Percentiles rank a stretch among this genome's conserved stretches.
These are phyloP conservation scores for Sarcophaga bullata DNA, from an alignment of 1,140 invertebrate species.

Conservation along the genomic window DNA sequence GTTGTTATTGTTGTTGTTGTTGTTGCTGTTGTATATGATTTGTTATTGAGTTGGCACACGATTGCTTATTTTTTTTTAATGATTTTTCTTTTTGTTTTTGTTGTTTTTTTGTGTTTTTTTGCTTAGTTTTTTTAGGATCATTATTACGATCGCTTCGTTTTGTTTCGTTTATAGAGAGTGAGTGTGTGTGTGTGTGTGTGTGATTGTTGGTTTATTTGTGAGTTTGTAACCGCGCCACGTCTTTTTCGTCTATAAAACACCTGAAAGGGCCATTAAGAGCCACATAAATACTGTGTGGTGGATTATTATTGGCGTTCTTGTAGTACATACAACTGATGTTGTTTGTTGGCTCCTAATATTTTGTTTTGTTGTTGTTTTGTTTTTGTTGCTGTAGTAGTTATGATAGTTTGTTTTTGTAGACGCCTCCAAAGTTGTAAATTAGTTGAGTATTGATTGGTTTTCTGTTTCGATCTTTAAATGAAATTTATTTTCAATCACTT, in stretches of 20 bases:
- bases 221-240: background rate
- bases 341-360: too few species aligned
- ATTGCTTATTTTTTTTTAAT: conserved; percentile 17
- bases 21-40: background rate
- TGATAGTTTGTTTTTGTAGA: background rate
- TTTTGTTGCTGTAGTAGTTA: background rate
- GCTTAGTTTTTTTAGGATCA: background rate
- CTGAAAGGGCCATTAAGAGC: background rate
- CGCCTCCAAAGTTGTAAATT: conserved; percentile 16
- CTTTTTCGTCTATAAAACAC: background rate
- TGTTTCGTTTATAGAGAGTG: too few species aligned
- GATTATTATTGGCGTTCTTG: background rate
- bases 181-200: too few species aligned
- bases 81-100: conserved; percentile 3
- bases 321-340: too few species aligned
- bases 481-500: background rate
- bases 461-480: background rate
- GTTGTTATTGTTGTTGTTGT: background rate
- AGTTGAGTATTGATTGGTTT: background rate
- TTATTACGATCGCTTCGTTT: background rate
- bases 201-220: too few species aligned
- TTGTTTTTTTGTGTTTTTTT: background rate
- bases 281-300: background rate
- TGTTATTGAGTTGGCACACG: conserved; percentile 19
- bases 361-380: background rate